Conservation (phyloP, 2,113 vertebrate species). For the Oncorhynchus tshawytscha region DNA sequence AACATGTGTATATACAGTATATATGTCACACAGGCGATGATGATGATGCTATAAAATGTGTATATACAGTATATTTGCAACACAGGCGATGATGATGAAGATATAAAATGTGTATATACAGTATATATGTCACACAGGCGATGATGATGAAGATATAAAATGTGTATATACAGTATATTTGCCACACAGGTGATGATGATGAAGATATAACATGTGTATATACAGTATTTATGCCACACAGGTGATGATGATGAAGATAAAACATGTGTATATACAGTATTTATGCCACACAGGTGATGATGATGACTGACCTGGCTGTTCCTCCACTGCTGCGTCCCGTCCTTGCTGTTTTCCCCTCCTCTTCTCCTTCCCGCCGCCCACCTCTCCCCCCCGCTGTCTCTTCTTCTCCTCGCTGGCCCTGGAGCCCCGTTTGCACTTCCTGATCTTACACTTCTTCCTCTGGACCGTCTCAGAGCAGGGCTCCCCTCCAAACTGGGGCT, state of each 20-base stretch:
- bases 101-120: too few relatives aligned
- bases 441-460: slow-evolving; percentile 87
- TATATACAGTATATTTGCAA: too few relatives aligned
- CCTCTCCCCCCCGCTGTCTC: slow-evolving; percentile 24
- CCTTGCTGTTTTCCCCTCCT: slow-evolving; percentile 33
- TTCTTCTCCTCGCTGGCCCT: slow-evolving; percentile 73
- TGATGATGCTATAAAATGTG: too few relatives aligned
- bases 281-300: too few relatives aligned
- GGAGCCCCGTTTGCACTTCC: slow-evolving; percentile 81
- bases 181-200: not conserved
- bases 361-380: slow-evolving; percentile 8
- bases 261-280: not conserved
- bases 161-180: too few relatives aligned
- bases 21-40: not conserved
- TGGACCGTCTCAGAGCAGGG: slow-evolving; percentile 90
- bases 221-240: too few relatives aligned
- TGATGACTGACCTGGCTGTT: slow-evolving; percentile 72
- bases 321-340: slow-evolving; percentile 67
- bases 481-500: slow-evolving; percentile 87
- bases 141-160: not conserved
- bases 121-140: too few relatives aligned
- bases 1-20: not conserved
- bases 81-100: too few relatives aligned
- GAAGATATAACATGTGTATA: not conserved
- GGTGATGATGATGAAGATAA: not conserved